Base-by-base conservation (phyloP, 1,140 invertebrate genomes). In the Diabrotica virgifera region DNA sequence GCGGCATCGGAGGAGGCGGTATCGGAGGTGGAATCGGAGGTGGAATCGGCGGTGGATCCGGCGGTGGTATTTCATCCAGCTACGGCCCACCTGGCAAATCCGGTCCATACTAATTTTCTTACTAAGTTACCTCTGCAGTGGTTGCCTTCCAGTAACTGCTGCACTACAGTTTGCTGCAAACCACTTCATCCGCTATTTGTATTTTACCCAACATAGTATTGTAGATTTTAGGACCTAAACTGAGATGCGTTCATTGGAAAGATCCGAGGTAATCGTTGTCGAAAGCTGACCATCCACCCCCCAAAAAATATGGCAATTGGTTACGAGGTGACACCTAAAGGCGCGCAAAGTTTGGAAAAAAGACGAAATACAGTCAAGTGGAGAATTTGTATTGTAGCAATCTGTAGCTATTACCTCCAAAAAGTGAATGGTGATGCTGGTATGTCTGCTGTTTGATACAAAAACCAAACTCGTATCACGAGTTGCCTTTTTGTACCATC, bases 81-180 rank as follows among this genome's bases (percentile, higher is more conserved):
- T 76, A 76, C 69, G 74, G 74, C 8, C 67, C 73, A 37, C 75
- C 75, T 36, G 75, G 73, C 66, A 76, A 76, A 65, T 69, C 75
- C 68, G 75, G 75, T 38, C 72, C 72, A 6, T 76, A 76, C 56
- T 76, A 72, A 69, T 62, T 46, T 37, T 51, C 58, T 63, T 24
- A 37, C 38, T 51, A 56, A 54, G 64, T 62, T 62, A 66, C 66
- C 58, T 69, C 38, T 14, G 56, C 51, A 13, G 12, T 55, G 53
- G 36, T 51, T 40, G 10, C 40, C 14, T 8, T 36, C 36, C 13
- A 50, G 8, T n/a, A 65, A 36, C 6, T n/a, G 24, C 14, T 46
- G 37, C n/a, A 14, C 14, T 10, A 38, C 56, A 52, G 46, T 51
- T 50, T 67, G 40, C 59, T 51, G 6, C 38, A 53, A 55, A 24